Percentiles rank a stretch among this genome's conserved stretches.
Conservation (phyloP, 2,888 invertebrate species). For the Conus canariensis region DNA sequence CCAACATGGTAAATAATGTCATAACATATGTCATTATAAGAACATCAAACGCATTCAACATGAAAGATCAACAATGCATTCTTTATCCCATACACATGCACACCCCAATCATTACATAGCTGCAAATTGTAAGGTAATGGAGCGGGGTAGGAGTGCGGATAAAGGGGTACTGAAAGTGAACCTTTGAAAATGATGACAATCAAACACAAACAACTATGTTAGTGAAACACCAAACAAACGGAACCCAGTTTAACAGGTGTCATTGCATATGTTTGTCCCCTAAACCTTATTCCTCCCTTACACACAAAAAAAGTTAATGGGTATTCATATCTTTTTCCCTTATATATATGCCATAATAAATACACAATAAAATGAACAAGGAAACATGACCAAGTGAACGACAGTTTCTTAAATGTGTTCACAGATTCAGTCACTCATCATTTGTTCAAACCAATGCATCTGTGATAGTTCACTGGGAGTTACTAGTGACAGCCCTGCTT, state of each 20-base stretch:
- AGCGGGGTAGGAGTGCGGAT: background rate
- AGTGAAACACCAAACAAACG: background rate
- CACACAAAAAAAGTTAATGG: too few relatives aligned
- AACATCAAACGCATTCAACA: background rate
- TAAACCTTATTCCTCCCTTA: too few relatives aligned
- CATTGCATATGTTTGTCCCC: too few relatives aligned
- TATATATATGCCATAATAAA: too few relatives aligned
- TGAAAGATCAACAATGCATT: background rate
- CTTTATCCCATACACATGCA: background rate
- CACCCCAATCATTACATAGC: background rate
- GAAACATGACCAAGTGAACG: too few relatives aligned
- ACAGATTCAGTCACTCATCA: too few relatives aligned
- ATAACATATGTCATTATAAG: background rate
- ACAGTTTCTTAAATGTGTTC: too few relatives aligned
- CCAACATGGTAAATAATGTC: background rate
- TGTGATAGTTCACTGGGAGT: too few relatives aligned
- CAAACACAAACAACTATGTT: background rate
- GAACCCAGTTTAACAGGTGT: background rate
- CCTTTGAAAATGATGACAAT: background rate
- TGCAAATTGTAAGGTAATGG: slow-evolving; percentile 15
- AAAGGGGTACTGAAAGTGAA: background rate
- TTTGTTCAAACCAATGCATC: too few relatives aligned
- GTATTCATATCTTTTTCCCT: too few relatives aligned
- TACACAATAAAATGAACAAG: too few relatives aligned
- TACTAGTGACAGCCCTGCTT: too few relatives aligned